A percentile compares a stretch with the other conserved stretches of the same genome.
Evolutionary conservation across 2,113 vertebrate genomes (phyloP).

Genomic region (Mirza zaza): DNA sequence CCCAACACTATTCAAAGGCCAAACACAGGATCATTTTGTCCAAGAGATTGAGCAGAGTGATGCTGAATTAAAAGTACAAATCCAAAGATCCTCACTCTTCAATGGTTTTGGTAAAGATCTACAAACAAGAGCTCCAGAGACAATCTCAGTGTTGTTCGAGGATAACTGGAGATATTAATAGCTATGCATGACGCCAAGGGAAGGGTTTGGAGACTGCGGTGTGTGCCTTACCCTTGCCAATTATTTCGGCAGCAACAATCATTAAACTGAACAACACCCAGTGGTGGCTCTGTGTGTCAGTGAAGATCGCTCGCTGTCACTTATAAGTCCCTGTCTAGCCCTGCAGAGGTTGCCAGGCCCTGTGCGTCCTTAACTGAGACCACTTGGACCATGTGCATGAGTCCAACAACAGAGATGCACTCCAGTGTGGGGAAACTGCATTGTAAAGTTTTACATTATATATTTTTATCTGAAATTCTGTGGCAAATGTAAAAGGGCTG

Average conservation of each 20-base stretch:
- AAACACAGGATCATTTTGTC: background rate
- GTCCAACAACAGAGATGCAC: background rate
- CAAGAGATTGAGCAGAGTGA: background rate
- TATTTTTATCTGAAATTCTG: background rate
- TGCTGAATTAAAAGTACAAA: background rate
- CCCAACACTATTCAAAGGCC: background rate
- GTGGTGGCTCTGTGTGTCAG: background rate
- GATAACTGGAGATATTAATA: conserved; percentile 5
- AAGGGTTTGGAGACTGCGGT: background rate
- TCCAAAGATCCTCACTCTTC: background rate
- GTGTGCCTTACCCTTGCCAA: background rate
- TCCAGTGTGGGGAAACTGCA: background rate
- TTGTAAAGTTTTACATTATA: background rate
- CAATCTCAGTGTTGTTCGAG: conserved; percentile 51
- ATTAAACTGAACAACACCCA: background rate
- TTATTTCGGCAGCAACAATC: background rate
- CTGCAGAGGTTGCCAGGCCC: background rate
- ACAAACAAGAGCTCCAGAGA: background rate
- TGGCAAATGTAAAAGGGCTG: background rate
- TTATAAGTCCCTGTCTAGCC: background rate
- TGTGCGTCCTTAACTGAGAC: background rate
- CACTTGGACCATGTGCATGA: fast-evolving
- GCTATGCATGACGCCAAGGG: background rate
- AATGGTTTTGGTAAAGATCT: background rate
- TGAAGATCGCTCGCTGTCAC: background rate